These are phyloP conservation scores for Hesperophylax magnus DNA, from an alignment of 1,140 invertebrate species.

Conservation along the genomic window DNA sequence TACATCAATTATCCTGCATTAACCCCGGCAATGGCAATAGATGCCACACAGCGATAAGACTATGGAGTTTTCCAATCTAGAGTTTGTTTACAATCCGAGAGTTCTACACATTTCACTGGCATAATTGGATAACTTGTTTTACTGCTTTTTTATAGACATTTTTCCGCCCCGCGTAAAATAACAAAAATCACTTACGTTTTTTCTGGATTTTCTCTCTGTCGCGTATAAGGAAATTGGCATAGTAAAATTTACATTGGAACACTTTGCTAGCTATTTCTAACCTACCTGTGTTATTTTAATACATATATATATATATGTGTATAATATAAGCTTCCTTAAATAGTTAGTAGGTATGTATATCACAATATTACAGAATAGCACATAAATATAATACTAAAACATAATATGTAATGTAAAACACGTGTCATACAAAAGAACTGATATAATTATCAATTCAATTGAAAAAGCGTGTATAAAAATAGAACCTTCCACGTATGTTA, in stretches of 20 bases:
- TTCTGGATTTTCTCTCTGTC: not conserved
- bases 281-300: not conserved
- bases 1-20: constrained; percentile 55
- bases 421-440: too few species aligned
- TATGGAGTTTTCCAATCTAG: constrained; percentile 36
- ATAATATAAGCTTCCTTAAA: not conserved
- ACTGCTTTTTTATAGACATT: constrained; percentile 29
- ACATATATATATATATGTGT: not conserved
- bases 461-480: too few species aligned
- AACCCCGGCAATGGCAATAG: constrained; percentile 35
- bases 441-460: too few species aligned
- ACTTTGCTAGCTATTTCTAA: not conserved
- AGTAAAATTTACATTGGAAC: not conserved
- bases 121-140: constrained; percentile 36
- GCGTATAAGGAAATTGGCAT: not conserved
- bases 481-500: too few species aligned
- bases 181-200: constrained; percentile 12
- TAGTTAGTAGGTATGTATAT: not conserved
- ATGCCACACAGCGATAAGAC: constrained; percentile 23
- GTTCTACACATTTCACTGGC: not conserved
- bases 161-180: constrained; percentile 2
- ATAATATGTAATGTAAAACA: too few species aligned
- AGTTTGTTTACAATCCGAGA: constrained; percentile 33
- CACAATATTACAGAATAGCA: not conserved
- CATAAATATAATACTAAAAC: too few species aligned